These are phyloP conservation scores for Gambelia wislizenii DNA, from an alignment of 2,797 vertebrate genomes.

Conservation along the genomic window DNA sequence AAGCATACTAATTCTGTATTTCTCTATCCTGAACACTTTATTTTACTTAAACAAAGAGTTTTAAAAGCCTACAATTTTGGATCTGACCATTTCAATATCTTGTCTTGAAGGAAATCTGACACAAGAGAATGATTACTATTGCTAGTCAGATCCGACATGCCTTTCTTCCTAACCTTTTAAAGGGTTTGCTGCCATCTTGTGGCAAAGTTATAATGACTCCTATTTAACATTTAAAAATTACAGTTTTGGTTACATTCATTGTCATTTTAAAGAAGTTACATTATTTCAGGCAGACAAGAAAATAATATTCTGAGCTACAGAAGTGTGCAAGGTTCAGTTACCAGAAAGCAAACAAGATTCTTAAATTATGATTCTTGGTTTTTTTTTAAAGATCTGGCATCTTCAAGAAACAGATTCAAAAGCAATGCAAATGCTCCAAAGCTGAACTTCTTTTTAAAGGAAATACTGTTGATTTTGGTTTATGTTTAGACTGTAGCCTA, in stretches of 20 bases:
- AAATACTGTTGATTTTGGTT: neutral
- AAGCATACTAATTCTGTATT: neutral
- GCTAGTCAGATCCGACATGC: neutral
- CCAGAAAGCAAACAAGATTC: neutral
- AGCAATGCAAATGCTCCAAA: neutral
- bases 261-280: neutral
- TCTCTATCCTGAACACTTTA: neutral
- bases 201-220: conserved; percentile 9
- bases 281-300: neutral
- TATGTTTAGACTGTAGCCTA: neutral
- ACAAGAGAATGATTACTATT: neutral
- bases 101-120: neutral
- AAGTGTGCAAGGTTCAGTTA: neutral
- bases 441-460: neutral
- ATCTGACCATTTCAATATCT: neutral
- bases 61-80: neutral
- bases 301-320: neutral
- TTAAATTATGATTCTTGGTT: neutral
- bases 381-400: neutral
- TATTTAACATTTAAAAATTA: neutral
- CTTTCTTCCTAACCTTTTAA: neutral
- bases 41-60: neutral
- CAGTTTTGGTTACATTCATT: neutral
- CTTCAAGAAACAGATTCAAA: neutral
- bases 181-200: conserved; percentile 69